Conservation (phyloP, 2,888 invertebrate species). For the Rhagium mordax region DNA sequence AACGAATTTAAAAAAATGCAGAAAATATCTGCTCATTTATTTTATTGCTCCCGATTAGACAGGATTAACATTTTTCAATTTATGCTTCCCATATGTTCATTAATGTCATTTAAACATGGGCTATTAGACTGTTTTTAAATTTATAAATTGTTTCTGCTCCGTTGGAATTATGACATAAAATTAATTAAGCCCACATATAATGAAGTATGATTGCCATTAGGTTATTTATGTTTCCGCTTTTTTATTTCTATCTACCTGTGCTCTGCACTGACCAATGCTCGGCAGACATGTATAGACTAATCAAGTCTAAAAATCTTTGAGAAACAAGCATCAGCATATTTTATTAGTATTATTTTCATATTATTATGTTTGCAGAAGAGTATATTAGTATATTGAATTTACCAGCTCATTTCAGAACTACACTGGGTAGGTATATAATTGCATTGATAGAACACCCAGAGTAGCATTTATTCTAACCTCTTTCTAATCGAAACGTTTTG, state of each 20-base stretch:
- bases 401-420: too few relatives aligned
- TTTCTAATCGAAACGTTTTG: too few relatives aligned
- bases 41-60: conserved; percentile 1
- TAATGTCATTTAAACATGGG: conserved; percentile 4
- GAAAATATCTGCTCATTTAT: conserved; percentile 1
- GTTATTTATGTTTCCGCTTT: conserved; percentile 11
- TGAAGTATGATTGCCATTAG: not conserved
- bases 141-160: conserved; percentile 10
- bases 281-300: not conserved
- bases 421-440: too few relatives aligned
- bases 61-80: conserved; percentile 7
- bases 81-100: conserved; percentile 9
- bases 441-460: too few relatives aligned
- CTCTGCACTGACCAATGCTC: not conserved
- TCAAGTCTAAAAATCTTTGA: too few relatives aligned
- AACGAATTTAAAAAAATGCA: not conserved
- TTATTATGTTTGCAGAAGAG: too few relatives aligned
- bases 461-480: too few relatives aligned
- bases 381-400: too few relatives aligned
- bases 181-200: conserved; percentile 18
- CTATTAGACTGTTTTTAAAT: conserved; percentile 8
- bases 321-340: too few relatives aligned
- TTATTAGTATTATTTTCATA: too few relatives aligned
- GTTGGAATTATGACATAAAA: conserved; percentile 20
- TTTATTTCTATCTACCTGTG: not conserved